Percentiles rank a stretch among this genome's conserved stretches.
Evolutionary conservation across 2,113 vertebrate species (phyloP).

Genomic region (Mormyrus lacerda): DNA sequence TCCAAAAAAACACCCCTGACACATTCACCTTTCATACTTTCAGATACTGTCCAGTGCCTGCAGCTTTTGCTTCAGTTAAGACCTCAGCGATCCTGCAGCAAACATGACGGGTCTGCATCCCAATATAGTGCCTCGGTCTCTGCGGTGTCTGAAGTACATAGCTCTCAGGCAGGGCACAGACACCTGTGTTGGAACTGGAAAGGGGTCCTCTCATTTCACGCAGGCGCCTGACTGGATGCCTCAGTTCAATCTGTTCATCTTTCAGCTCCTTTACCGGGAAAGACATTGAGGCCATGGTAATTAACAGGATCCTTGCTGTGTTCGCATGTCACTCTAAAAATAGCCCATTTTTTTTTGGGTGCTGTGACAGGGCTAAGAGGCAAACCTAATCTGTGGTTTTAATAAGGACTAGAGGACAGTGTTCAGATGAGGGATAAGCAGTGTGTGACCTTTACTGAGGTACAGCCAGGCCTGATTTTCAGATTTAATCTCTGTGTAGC

Average conservation of each 20-base stretch:
- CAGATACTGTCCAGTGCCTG: conserved; percentile 45
- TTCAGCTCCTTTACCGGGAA: background rate
- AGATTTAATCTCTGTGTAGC: conserved; percentile 10
- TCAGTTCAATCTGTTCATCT: background rate
- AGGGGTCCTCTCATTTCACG: background rate
- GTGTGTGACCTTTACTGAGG: background rate
- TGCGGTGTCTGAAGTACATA: background rate
- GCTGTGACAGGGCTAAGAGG: background rate
- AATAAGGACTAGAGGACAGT: background rate
- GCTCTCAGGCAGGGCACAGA: background rate
- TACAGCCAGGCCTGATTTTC: background rate
- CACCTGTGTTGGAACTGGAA: background rate
- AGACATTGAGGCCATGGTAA: background rate
- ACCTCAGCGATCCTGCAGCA: background rate
- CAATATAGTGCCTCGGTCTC: background rate
- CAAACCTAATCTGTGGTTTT: conserved; percentile 5
- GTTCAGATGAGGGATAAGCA: background rate
- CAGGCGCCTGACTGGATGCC: background rate
- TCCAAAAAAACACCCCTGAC: conserved; percentile 45
- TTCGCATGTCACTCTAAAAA: background rate
- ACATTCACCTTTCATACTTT: conserved; percentile 42
- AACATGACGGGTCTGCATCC: background rate
- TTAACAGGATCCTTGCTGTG: background rate
- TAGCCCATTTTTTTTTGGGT: background rate
- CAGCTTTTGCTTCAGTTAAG: background rate